phyloP scores from a whole-genome alignment of 2,113 vertebrate genomes.

The Mobula hypostoma region DNA sequence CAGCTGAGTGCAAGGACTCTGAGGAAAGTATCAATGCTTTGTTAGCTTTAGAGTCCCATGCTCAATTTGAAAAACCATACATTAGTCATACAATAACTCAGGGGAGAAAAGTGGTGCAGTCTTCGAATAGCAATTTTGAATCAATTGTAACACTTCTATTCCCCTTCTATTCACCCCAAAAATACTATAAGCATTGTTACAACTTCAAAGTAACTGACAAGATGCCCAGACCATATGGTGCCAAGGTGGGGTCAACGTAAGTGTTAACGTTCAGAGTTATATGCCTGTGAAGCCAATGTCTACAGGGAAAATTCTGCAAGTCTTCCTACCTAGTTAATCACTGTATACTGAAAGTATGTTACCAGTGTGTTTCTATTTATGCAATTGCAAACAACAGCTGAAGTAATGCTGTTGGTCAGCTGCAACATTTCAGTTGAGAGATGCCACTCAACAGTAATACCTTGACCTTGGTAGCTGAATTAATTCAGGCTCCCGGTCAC shows the following conservation, averaged over 20 bases:
- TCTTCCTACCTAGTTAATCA: constrained; percentile 35
- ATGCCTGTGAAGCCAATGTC: constrained; percentile 33
- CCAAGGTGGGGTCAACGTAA: constrained; percentile 57
- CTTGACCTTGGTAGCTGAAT: constrained; percentile 55
- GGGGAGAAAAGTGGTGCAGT: neutral
- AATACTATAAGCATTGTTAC: neutral
- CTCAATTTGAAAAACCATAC: neutral
- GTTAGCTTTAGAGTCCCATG: neutral
- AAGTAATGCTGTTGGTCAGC: constrained; percentile 45
- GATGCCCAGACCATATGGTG: constrained; percentile 52
- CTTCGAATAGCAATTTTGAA: constrained; percentile 24
- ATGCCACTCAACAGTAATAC: constrained; percentile 69
- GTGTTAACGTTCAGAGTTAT: constrained; percentile 53
- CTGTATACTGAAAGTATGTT: constrained; percentile 28
- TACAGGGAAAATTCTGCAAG: constrained; percentile 17
- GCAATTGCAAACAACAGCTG: constrained; percentile 70
- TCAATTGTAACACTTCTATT: constrained; percentile 9
- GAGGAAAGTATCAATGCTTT: neutral
- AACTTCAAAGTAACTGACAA: constrained; percentile 45
- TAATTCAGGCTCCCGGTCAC: neutral
- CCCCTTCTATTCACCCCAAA: constrained; percentile 21
- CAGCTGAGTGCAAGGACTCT: neutral
- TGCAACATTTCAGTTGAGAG: constrained; percentile 68
- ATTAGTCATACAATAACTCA: neutral
- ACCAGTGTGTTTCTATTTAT: constrained; percentile 59